Evolutionary conservation across 2,888 invertebrate species (phyloP), one percentile per base, ranked within the genome.

Genomic region (Hirtodrosophila cameraria): DNA sequence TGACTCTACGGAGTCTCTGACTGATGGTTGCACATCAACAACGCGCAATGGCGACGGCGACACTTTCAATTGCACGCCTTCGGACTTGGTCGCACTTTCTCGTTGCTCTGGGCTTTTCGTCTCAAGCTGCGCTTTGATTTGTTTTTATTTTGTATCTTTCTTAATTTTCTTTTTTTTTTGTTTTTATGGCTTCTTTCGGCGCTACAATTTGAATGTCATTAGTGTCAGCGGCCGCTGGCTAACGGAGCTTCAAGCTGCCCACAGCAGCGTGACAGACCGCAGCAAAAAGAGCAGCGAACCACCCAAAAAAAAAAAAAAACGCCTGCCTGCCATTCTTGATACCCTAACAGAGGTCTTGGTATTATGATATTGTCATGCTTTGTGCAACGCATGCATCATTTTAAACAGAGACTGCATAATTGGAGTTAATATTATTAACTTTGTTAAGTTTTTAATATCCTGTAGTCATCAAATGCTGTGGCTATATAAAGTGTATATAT

Each of bases 171-270:
- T 36, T 41, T 50, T 36, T 45, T 48, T 46, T 46, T 45, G 28
- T 23, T 35, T 81, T 58, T 82, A 75, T 69, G 78, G 82, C 82
- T 81, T 81, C 85, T 77, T 81, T 76, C 66, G 64, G 81, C 81
- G 82, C 78, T 75, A 73, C 81, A 86, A 77, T 86, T 83, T 75
- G 74, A 84, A 78, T 78, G 86, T 78, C 84, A 86, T 84, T 84
- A 84, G 84, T 68, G 84, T 83, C 81, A 77, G 72, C 59, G 84
- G 65, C 58, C 63, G 66, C 65, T 60, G 50, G 48, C 71, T 79
- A 78, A 78, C 83, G 79, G 79, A 61, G 79, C 86, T 64, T 63
- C 43, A 36, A 33, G 53, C 38, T 53, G 50, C 20, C 48, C 46
- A 42, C 49, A 54, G 35, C 53, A 39, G 53, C 46, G 36, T 50